These are phyloP conservation scores for Cephus spinipes DNA, from an alignment of 2,888 invertebrate species.

Conservation along the genomic window DNA sequence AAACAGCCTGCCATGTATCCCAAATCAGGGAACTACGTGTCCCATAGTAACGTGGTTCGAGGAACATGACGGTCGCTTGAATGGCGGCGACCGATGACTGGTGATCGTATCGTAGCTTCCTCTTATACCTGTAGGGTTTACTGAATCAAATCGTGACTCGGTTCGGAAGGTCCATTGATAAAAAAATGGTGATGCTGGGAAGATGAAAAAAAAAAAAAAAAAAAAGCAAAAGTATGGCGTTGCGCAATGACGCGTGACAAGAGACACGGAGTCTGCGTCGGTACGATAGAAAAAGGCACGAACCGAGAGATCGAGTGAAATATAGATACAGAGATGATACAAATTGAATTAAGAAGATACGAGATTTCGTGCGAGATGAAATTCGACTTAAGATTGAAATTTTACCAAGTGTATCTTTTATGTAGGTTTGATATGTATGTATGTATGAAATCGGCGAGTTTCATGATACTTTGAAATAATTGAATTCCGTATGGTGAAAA, in stretches of 20 bases:
- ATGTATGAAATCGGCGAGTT: background rate
- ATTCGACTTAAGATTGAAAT: background rate
- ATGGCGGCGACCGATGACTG: background rate
- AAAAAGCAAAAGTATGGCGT: background rate
- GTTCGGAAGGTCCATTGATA: background rate
- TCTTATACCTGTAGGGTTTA: background rate
- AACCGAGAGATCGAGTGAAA: background rate
- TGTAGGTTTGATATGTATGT: background rate
- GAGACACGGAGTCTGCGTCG: background rate
- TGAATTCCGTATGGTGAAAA: conserved; percentile 19
- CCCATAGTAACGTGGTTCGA: background rate
- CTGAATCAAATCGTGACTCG: conserved; percentile 2
- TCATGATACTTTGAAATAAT: conserved; percentile 8
- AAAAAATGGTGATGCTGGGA: background rate
- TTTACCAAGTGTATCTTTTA: background rate
- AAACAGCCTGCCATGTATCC: background rate
- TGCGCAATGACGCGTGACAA: background rate
- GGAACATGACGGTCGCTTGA: background rate
- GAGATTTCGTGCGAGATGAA: background rate
- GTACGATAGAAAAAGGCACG: background rate
- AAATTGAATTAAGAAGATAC: background rate
- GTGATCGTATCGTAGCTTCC: conserved; percentile 7
- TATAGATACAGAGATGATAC: background rate
- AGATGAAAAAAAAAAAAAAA: background rate
- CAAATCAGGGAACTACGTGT: background rate